A percentile compares a stretch with the other conserved stretches of the same genome.
phyloP scores from a whole-genome alignment of 2,888 invertebrate species.

The Nematopogon swammerdamellus region DNA sequence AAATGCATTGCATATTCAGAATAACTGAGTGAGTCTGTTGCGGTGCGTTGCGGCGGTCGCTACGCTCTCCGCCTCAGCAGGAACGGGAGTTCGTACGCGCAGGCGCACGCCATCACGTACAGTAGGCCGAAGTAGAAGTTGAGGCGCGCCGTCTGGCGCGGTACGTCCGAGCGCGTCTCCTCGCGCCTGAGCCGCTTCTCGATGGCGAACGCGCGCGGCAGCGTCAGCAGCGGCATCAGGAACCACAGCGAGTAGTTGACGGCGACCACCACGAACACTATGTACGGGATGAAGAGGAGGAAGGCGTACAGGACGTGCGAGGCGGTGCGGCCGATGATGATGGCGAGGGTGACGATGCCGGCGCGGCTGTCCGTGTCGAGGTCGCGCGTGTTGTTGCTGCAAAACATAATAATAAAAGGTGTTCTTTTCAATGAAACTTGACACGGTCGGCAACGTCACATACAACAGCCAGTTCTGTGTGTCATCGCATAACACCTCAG shows the following conservation, averaged over 20 bases:
- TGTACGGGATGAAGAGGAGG: constrained; percentile 87
- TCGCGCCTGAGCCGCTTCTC: constrained; percentile 84
- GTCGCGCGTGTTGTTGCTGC: constrained; percentile 93
- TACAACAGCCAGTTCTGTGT: too few species aligned
- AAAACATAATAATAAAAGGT: too few species aligned
- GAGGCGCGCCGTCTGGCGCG: constrained; percentile 83
- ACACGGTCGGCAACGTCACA: too few species aligned
- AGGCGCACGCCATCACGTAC: constrained; percentile 80
- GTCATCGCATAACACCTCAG: too few species aligned
- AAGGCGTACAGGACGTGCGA: constrained; percentile 90
- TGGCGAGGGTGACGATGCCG: constrained; percentile 93
- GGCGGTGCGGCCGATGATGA: constrained; percentile 85
- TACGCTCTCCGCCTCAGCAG: constrained; percentile 28
- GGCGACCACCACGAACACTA: constrained; percentile 82
- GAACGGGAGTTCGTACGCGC: constrained; percentile 62
- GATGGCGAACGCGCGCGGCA: constrained; percentile 85
- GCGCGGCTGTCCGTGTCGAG: constrained; percentile 83
- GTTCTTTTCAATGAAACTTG: too few species aligned
- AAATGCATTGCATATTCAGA: too few species aligned
- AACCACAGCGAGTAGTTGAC: constrained; percentile 86
- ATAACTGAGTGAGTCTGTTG: too few species aligned
- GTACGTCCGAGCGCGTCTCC: constrained; percentile 76
- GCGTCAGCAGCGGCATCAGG: constrained; percentile 80
- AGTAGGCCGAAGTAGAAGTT: constrained; percentile 90
- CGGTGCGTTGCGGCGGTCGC: too few species aligned